These are phyloP conservation scores for Eulacestoma nigropectus DNA, from an alignment of 2,113 vertebrate genomes.

Conservation along the genomic window DNA sequence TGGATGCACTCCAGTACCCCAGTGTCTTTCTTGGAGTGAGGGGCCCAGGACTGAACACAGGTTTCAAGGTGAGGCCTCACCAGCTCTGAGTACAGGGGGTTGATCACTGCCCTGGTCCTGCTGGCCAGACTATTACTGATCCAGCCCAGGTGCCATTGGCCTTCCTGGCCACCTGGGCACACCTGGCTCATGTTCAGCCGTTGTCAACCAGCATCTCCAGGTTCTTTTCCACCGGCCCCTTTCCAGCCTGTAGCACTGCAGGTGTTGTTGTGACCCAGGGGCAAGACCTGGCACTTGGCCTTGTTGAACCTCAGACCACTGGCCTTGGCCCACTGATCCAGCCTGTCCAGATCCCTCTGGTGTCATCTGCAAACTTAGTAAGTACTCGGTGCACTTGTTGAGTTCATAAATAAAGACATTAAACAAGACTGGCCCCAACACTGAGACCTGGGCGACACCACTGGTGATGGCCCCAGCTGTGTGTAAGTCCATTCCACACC, in stretches of 20 bases:
- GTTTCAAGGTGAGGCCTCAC: no score
- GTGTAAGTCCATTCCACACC: neutral
- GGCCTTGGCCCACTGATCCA: neutral
- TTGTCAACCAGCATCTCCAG: neutral
- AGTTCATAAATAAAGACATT: neutral
- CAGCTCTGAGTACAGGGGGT: fast-evolving
- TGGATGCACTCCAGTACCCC: neutral
- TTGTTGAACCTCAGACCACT: neutral
- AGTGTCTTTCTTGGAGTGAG: neutral
- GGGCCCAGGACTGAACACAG: neutral
- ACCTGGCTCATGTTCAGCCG: neutral
- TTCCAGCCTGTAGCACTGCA: neutral
- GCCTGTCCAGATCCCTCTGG: neutral
- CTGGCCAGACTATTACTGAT: neutral
- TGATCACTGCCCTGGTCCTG: neutral
- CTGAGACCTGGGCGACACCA: neutral
- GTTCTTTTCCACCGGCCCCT: fast-evolving
- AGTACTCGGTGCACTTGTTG: neutral
- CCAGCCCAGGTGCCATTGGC: neutral
- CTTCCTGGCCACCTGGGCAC: neutral
- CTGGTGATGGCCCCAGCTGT: neutral
- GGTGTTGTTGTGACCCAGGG: neutral
- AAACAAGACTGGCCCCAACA: neutral
- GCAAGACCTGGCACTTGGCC: fast-evolving
- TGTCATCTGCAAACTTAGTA: neutral